phyloP scores from a whole-genome alignment of 1,140 invertebrate species.

The Microvelia longipes region DNA sequence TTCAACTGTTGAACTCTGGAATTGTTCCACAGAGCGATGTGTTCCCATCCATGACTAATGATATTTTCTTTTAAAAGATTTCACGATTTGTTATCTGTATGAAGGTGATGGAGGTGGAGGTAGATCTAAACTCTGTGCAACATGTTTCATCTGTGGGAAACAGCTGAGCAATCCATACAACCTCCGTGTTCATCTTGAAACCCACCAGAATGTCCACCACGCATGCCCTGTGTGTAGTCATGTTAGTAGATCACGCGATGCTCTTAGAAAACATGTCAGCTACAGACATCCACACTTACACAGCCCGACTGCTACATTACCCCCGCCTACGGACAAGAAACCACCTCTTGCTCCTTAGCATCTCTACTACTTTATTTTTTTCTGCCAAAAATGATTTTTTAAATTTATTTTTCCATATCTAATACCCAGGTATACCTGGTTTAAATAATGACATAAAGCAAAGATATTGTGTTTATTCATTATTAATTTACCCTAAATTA shows the following conservation, averaged over 20 bases:
- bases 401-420: no score
- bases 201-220: conserved; percentile 63
- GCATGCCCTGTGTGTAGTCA: conserved; percentile 70
- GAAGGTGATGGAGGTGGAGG: conserved; percentile 4
- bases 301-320: conserved; percentile 27
- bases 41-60: no score
- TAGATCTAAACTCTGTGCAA: conserved; percentile 39
- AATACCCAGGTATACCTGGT: no score
- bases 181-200: conserved; percentile 73
- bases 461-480: no score
- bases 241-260: conserved; percentile 68
- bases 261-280: conserved; percentile 70
- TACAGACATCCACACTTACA: conserved; percentile 49
- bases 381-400: no score
- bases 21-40: no score
- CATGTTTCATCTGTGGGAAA: conserved; percentile 72
- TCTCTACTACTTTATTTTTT: neutral
- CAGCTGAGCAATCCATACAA: conserved; percentile 81
- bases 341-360: neutral
- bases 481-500: no score
- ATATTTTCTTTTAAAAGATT: no score
- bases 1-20: no score
- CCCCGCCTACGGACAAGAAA: neutral
- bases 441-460: no score
- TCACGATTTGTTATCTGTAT: no score